Evolutionary conservation across 2,797 vertebrate species (phyloP), one percentile per base, ranked within the genome.

Genomic region (Craterocephalus amniculus): DNA sequence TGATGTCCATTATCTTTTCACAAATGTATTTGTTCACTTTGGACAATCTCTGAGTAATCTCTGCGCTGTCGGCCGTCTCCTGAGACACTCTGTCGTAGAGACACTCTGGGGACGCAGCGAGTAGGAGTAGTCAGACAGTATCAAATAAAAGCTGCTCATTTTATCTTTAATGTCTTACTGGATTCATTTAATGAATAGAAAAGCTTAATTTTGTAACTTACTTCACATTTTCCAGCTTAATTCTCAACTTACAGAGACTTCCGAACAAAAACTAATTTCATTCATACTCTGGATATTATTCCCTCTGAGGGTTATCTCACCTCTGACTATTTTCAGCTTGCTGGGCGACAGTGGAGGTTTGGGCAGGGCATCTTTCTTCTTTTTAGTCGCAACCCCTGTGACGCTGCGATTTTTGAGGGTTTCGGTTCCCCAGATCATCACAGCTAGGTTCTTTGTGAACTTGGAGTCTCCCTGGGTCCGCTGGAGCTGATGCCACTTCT

Each of bases 11-110:
- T 85, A 99, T 99, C 94, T 99, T 99, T 94, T 99, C 98, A 94
- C 98, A 99, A 95, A 99, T 99, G 95, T 99, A 99, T 93, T 99
- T 99, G 97, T 99, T 99, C 94, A 99, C 98, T 96, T 99, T 99
- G 95, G 98, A 99, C 94, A 99, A 95, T 95, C 98, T 96, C 94
- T 99, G 98, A 84, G 98, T 98, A 90, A 99, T 99, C 94, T 99
- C 98, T 45, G 97, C 96, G 88, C 98, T 97, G 90, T 99, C 97
- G 81, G 96, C 96, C 27, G 98, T 99, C 95, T 99, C 98, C 94
- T 99, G 97, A 91, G 97, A 98, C 94, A 99, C 97, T 88, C 97
- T 93, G 95, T 99, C 97, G 85, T 99, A 99, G 88, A 99, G 96
- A 95, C 98, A 99, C 95, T 99, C 98, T 96, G 88, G 22, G 87